phyloP scores from a whole-genome alignment of 2,113 vertebrate genomes.

The Charadrius vociferus region DNA sequence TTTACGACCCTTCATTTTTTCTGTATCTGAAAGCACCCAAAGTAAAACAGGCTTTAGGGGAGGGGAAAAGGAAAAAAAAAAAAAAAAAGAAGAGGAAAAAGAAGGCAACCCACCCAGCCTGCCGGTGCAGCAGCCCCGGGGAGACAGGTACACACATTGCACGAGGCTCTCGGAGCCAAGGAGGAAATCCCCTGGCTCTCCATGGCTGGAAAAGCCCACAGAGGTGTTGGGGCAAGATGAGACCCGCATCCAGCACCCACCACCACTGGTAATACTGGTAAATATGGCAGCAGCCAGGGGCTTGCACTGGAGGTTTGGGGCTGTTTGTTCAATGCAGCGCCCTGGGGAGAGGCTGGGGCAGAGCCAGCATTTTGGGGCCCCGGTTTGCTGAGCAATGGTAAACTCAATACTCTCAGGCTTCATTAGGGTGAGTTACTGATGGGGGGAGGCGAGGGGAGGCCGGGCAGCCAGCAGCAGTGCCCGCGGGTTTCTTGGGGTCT shows the following conservation, averaged over 20 bases:
- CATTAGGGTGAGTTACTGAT: rapidly evolving
- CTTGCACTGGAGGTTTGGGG: background rate
- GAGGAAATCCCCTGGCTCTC: background rate
- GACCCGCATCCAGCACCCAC: background rate
- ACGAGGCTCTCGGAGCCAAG: background rate
- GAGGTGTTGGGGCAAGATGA: background rate
- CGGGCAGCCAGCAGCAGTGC: no score
- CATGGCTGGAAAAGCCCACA: background rate
- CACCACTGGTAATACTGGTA: background rate
- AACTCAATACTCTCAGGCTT: background rate
- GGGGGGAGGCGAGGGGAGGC: background rate
- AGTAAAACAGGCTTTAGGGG: no score
- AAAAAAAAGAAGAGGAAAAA: no score
- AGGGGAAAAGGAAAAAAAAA: background rate
- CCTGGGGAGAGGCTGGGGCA: background rate
- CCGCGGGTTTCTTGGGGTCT: rapidly evolving
- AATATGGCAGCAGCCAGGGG: background rate
- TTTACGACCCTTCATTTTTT: no score
- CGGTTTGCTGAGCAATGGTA: background rate
- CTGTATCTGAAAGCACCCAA: no score
- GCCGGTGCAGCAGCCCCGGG: background rate
- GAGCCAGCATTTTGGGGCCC: rapidly evolving
- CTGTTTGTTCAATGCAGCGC: background rate
- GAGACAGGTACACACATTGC: rapidly evolving
- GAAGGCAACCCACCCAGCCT: background rate